Base-by-base conservation (phyloP, 2,888 invertebrate species). In the Zaprionus bogoriensis region DNA sequence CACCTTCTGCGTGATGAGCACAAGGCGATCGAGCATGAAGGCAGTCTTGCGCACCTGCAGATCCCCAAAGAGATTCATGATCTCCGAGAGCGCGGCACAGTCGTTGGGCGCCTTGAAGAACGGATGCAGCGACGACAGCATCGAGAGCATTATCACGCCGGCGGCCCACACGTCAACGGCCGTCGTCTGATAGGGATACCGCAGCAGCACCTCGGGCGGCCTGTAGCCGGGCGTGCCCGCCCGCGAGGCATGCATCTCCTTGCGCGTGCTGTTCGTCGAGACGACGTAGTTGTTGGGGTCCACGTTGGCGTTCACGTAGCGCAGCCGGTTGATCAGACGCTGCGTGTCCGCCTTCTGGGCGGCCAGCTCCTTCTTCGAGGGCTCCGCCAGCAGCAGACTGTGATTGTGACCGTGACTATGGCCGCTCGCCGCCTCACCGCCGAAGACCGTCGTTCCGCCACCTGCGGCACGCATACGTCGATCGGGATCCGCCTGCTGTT, bases 151-250 rank as follows among this genome's bases (percentile, higher is more conserved):
- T 79, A 97, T 96, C 45, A 97, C 95, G 52, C 98, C 98, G 38
- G 94, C 94, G 50, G 97, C 96, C 97, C 98, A 98, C 84, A 96
- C 93, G 91, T 98, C 98, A 71, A 98, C 95, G 64, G 95, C 96
- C 78, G 96, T 95, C 27, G 95, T 94, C 92, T 98, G 98, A 50
- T 93, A 91, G 4, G 93, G 92, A 90, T 93, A 94, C 89, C 96
- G 96, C 32, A 97, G 91, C 70, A 96, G 91, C 74, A 96, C 96
- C 92, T 96, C 97, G 0, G 97, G 97, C 53, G 97, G 96, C 22
- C 97, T 92, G 91, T 96, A 97, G 12, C 97, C 97, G 46, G 97
- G 96, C 36, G 97, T 97, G 70, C 97, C 97, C 55, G 97, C 97
- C 80, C 97, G 92, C 1, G 96, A 94, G 17, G 96, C 97, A 54